A percentile compares a stretch with the other conserved stretches of the same genome.
Evolutionary conservation across 2,797 vertebrate genomes (phyloP).

Genomic region (Hephaestus fuliginosus): DNA sequence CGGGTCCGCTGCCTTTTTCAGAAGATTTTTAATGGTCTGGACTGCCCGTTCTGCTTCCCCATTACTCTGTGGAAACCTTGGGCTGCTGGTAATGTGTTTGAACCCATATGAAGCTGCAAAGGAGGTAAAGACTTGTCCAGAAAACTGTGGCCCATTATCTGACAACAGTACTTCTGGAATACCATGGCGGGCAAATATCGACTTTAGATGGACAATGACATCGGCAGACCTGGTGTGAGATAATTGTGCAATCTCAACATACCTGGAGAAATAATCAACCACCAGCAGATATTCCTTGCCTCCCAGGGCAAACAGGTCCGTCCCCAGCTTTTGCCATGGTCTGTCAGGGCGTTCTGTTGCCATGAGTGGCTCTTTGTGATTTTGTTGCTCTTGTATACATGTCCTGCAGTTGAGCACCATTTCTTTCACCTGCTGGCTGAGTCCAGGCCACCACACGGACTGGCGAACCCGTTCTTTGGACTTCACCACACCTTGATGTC

Average conservation of each 20-base stretch:
- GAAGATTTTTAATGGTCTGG: too few relatives aligned
- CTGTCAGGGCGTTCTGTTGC: background rate
- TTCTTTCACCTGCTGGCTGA: background rate
- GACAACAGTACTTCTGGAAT: too few relatives aligned
- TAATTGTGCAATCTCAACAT: background rate
- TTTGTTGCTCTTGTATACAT: background rate
- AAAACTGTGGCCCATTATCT: background rate
- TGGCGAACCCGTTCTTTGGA: background rate
- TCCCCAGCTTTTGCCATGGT: background rate
- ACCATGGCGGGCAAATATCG: background rate
- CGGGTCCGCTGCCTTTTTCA: too few relatives aligned
- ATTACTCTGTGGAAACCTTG: background rate
- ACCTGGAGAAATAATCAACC: background rate
- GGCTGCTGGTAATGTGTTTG: too few relatives aligned
- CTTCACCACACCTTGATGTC: background rate
- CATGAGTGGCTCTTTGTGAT: background rate
- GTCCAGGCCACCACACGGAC: background rate
- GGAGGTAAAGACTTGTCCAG: too few relatives aligned
- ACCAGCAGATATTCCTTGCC: background rate
- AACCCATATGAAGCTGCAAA: too few relatives aligned
- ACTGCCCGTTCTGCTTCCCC: too few relatives aligned
- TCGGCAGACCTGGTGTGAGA: too few relatives aligned
- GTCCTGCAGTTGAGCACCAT: background rate
- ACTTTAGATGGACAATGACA: too few relatives aligned
- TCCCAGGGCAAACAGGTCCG: background rate